These are phyloP conservation scores for Machimus rusticus DNA, from an alignment of 2,888 invertebrate species.

Conservation along the genomic window DNA sequence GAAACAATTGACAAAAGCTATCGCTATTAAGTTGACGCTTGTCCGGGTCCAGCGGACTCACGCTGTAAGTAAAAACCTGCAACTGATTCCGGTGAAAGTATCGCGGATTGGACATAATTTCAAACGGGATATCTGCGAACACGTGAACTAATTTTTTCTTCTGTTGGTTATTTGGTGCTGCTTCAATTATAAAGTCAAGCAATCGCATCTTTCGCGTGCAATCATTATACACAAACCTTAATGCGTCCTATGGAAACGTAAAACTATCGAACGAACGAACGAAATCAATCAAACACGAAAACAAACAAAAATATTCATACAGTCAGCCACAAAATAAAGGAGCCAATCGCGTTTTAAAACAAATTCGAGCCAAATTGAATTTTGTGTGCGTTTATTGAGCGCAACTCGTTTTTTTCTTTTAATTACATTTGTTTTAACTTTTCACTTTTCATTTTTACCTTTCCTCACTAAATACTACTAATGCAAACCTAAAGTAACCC, in stretches of 20 bases:
- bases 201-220: conserved; percentile 47
- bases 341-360: neutral
- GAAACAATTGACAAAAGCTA: conserved; percentile 1
- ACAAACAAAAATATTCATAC: neutral
- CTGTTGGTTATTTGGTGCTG: neutral
- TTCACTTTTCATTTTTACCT: conserved; percentile 44
- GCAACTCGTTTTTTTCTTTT: conserved; percentile 51
- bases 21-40: neutral
- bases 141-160: neutral
- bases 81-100: conserved; percentile 6
- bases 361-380: neutral
- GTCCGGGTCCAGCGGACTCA: neutral
- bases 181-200: conserved; percentile 48
- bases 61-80: neutral
- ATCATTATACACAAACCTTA: conserved; percentile 17
- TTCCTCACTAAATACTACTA: conserved; percentile 44
- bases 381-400: conserved; percentile 53
- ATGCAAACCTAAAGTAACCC: conserved; percentile 38
- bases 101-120: neutral
- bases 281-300: neutral
- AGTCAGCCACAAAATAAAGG: conserved; percentile 55
- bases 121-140: neutral
- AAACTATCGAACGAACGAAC: neutral
- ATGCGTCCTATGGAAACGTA: conserved; percentile 6
- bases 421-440: conserved; percentile 43